Base-by-base conservation (phyloP, 2,113 vertebrate genomes). In the Tautogolabrus adspersus region DNA sequence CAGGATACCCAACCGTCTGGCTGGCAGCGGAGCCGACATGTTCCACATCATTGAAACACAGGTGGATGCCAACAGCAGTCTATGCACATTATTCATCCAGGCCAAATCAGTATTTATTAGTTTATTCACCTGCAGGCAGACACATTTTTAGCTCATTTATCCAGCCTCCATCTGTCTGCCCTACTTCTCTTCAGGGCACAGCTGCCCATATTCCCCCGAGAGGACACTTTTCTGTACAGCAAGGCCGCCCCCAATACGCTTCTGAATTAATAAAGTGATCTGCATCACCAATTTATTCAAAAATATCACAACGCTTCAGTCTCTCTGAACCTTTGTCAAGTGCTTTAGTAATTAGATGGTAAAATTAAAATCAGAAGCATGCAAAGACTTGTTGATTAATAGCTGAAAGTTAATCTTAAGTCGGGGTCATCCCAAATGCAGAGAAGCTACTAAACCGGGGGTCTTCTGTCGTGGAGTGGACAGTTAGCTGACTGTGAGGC, bases 1-100 rank as follows among this genome's bases (percentile, higher is more conserved):
- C 88, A 95, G 95, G 30, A 95, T 99, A 89, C 98, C 98, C n/a
- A 97, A 95, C 88, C 95, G 95, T 6, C 94, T 99, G 67, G 94
- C 94, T 81, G 88, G 95, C 26, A 96, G 81, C 40, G 97, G 97
- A 69, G 95, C 96, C 0, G 96, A 99, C 91, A 96, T 98, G 93
- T 98, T 99, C 87, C 95, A 96, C 1, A 88, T 99, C 84, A 92
- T 94, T 79, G 96, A 97, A 77, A 94, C 96, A 86, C 93, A 96
- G 95, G 98, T 99, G 89, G 95, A 96, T 78, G 79, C 82, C 88
- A 83, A 57, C 83, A 81, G 70, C 69, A 69, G 79, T 69, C 69
- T 65, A 52, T 84, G 54, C 16, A 19, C 70, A 65, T 75, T 75
- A 82, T 70, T 80, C 55, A 60, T 63, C 49, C 2, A 58, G 3